Percentiles rank a stretch among this genome's conserved stretches.
These are phyloP conservation scores for Zaprionus vittiger DNA, from an alignment of 1,140 invertebrate genomes.

Conservation along the genomic window DNA sequence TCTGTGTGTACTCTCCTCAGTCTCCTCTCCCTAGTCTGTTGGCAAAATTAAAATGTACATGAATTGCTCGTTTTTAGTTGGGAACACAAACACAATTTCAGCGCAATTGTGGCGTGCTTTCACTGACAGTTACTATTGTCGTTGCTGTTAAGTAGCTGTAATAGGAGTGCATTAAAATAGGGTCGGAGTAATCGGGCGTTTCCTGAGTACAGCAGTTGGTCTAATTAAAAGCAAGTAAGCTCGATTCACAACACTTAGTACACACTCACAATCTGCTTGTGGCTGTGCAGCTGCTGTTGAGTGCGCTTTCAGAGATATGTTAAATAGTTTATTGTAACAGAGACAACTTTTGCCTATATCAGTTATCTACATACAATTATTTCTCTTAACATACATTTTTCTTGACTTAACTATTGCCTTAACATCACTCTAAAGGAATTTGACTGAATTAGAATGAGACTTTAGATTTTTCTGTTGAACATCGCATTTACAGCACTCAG, in stretches of 20 bases:
- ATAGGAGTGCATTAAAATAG: not conserved
- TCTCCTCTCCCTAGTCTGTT: not conserved
- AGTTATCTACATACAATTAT: too few species aligned
- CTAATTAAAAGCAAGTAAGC: not conserved
- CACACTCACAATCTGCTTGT: too few species aligned
- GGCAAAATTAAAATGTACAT: slow-evolving; percentile 7
- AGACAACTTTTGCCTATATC: too few species aligned
- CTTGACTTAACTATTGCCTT: too few species aligned
- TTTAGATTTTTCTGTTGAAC: too few species aligned
- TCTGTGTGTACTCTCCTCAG: not conserved
- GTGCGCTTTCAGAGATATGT: too few species aligned
- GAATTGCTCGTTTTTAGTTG: not conserved
- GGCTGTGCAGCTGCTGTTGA: too few species aligned
- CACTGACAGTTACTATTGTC: not conserved
- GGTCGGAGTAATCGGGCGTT: not conserved
- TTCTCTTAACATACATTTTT: too few species aligned
- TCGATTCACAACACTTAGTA: not conserved
- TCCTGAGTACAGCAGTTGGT: not conserved
- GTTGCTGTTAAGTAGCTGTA: slow-evolving; percentile 3
- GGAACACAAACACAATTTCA: not conserved
- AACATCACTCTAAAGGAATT: too few species aligned
- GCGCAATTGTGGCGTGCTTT: not conserved
- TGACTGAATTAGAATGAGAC: too few species aligned
- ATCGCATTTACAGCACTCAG: too few species aligned
- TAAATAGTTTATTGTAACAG: too few species aligned